Conservation (phyloP, 2,888 invertebrate species). For the Agrotis segetum region DNA sequence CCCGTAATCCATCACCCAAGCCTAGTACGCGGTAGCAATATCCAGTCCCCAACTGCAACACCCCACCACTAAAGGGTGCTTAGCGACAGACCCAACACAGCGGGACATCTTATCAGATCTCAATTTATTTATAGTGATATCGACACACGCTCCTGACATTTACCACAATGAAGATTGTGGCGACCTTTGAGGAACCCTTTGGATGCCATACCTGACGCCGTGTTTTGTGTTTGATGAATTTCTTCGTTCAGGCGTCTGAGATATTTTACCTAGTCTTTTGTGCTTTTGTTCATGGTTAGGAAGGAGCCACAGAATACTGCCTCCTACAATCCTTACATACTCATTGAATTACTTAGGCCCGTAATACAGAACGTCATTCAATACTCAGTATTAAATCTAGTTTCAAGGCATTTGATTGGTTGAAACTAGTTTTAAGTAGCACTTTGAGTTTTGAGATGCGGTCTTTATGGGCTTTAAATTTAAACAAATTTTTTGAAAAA, state of each 20-base stretch:
- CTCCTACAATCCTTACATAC: no score
- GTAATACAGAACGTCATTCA: no score
- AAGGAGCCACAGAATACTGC: neutral
- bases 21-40: neutral
- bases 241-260: neutral
- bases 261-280: neutral
- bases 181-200: constrained; percentile 63
- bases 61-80: constrained; percentile 15
- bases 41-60: neutral
- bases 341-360: no score
- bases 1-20: neutral
- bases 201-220: constrained; percentile 46
- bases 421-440: no score
- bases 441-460: no score
- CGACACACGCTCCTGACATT: constrained; percentile 64
- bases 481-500: neutral
- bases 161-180: constrained; percentile 56
- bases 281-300: no score
- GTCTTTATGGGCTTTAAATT: no score
- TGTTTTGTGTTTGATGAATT: constrained; percentile 26
- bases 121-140: constrained; percentile 58
- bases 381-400: no score
- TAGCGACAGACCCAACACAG: constrained; percentile 25
- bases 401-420: no score
- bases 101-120: constrained; percentile 52